Base-by-base conservation (phyloP, 2,888 invertebrate genomes). In the Aspidiotus rigidus region DNA sequence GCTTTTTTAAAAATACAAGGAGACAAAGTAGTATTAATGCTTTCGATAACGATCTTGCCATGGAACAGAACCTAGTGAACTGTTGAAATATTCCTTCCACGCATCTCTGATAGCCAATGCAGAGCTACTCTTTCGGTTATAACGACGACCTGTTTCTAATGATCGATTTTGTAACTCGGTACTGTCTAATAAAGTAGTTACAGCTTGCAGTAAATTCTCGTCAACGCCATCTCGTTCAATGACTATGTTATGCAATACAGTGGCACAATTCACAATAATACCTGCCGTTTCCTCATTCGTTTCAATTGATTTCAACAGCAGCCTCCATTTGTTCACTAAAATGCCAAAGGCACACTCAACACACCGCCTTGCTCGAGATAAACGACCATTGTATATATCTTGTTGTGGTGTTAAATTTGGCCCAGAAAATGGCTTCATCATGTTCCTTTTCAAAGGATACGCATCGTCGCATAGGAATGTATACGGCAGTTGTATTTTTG, bases 301-400 rank as follows among this genome's bases (percentile, higher is more conserved):
- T 54, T 17, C 13, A 11, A 44, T 16, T 28, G 44, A 49, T 39
- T 42, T 64, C 54, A 49, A 53, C 8, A 64, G 28, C 44, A 15
- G 40, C 16, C 53, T 44, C 54, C 54, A 63, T 15, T 63, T 64
- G 28, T 16, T n/a, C 28, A 39, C 39, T 13, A 64, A n/a, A 15
- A 55, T 64, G 13, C 55, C 64, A 54, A 55, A 64, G 17, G 55
- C 53, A 55, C 64, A 64, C 54, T 64, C 55, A 39, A 64, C 64
- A 44, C 42, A 62, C 42, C 62, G 28, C 40, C 62, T 61, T 41
- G 62, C 62, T 28, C 40, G 40, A 13, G 62, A 61, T 40, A 61
- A n/a, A 13, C 61, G 61, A 39, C 42, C 40, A 61, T 61, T 61
- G 42, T 40, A 61, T 40, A 61, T 40, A 13, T 42, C 41, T 42